phyloP scores from a whole-genome alignment of 2,888 invertebrate species.

The Pseudeuparius sepicola region DNA sequence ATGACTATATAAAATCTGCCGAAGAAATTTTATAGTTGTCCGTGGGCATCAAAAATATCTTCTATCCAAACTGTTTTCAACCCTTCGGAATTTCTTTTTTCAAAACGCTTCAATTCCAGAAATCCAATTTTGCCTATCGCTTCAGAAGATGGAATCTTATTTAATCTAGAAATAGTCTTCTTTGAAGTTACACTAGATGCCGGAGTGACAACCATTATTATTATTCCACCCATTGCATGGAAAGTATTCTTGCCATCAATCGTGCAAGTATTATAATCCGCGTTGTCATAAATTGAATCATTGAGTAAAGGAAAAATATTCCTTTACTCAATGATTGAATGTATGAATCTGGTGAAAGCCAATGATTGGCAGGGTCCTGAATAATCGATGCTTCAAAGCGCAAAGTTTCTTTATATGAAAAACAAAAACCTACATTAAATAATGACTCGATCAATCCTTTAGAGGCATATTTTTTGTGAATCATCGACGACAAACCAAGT shows the following conservation, averaged over 20 bases:
- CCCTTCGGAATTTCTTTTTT: conserved; percentile 24
- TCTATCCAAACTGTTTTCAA: conserved; percentile 22
- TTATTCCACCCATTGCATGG: conserved; percentile 13
- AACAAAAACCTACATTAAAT: conserved; percentile 15
- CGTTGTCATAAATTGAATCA: conserved; percentile 2
- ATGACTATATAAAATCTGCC: conserved; percentile 27
- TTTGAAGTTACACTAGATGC: conserved; percentile 5
- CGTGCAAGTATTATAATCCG: conserved; percentile 11
- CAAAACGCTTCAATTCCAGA: conserved; percentile 23
- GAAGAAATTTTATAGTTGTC: conserved; percentile 24
- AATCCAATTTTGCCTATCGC: conserved; percentile 24
- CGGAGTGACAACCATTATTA: conserved; percentile 6
- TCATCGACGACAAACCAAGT: conserved; percentile 19
- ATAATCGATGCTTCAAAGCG: conserved; percentile 17
- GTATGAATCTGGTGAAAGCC: conserved; percentile 1
- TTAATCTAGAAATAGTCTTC: conserved; percentile 19
- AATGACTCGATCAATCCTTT: conserved; percentile 17
- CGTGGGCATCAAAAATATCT: conserved; percentile 23
- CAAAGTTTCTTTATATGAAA: conserved; percentile 16
- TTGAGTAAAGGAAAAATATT: too few species aligned
- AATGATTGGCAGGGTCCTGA: conserved; percentile 11
- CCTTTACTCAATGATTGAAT: too few species aligned
- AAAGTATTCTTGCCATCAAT: conserved; percentile 11
- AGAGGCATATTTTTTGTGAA: conserved; percentile 18
- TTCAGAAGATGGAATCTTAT: conserved; percentile 22